phyloP scores from a whole-genome alignment of 2,797 vertebrate species.

The Crocidura indochinensis region DNA sequence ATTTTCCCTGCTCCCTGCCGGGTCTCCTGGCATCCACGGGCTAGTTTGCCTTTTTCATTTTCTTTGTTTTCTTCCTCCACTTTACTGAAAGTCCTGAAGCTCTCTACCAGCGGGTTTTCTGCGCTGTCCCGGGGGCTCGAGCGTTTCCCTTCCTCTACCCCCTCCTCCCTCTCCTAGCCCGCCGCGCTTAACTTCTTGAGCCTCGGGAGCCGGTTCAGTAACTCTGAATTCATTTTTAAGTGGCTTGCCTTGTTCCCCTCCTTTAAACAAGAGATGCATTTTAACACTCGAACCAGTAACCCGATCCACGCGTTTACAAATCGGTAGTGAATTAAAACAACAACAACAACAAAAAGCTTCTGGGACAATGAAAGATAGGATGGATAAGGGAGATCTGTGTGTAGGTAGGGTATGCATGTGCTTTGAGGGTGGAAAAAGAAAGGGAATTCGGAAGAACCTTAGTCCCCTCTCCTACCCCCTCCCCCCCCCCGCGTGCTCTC shows the following conservation, averaged over 20 bases:
- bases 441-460: slow-evolving; percentile 65
- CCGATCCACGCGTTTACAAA: slow-evolving; percentile 93
- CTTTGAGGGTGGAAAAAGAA: slow-evolving; percentile 68
- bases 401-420: neutral
- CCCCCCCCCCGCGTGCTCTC: slow-evolving; percentile 32
- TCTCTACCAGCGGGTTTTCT: neutral
- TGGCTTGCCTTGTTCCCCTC: slow-evolving; percentile 87
- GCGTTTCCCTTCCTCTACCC: slow-evolving; percentile 21
- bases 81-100: slow-evolving; percentile 30
- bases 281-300: slow-evolving; percentile 94
- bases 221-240: slow-evolving; percentile 92
- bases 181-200: slow-evolving; percentile 85
- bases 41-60: slow-evolving; percentile 14
- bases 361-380: slow-evolving; percentile 84
- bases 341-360: slow-evolving; percentile 77
- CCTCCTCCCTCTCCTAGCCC: slow-evolving; percentile 58
- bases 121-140: slow-evolving; percentile 19
- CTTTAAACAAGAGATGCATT: slow-evolving; percentile 92
- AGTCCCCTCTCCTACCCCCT: neutral
- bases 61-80: neutral
- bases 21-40: slow-evolving; percentile 11
- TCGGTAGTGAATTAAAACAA: slow-evolving; percentile 89
- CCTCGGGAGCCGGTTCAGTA: slow-evolving; percentile 90
- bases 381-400: slow-evolving; percentile 79
- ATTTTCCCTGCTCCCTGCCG: slow-evolving; percentile 55